phyloP scores from a whole-genome alignment of 2,113 vertebrate species.

The Ploceus nigricollis region DNA sequence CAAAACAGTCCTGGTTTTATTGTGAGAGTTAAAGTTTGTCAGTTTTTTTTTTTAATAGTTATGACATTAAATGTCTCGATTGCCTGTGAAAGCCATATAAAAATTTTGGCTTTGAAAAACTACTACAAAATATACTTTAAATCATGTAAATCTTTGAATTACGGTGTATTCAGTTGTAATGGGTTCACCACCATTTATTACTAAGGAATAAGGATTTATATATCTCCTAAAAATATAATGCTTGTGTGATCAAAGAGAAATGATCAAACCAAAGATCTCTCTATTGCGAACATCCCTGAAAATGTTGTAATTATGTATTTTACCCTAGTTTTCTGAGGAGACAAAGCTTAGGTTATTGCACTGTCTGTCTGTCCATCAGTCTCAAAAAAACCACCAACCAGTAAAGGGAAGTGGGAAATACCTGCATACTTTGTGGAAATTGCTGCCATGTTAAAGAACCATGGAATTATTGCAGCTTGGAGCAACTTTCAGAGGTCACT shows the following conservation, averaged over 20 bases:
- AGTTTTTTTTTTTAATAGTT: background rate
- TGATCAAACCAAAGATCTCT: background rate
- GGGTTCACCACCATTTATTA: background rate
- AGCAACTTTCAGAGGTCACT: background rate
- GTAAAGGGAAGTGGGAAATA: background rate
- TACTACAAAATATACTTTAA: background rate
- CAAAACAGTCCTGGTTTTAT: background rate
- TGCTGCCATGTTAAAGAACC: background rate
- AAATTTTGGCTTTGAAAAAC: background rate
- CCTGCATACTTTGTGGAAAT: background rate
- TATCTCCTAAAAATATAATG: background rate
- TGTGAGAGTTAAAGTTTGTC: background rate
- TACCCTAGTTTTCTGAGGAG: background rate
- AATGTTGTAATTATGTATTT: background rate
- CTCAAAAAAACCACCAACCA: background rate
- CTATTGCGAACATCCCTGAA: background rate
- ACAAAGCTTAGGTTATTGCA: background rate
- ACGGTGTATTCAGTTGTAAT: background rate
- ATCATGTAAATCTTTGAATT: background rate
- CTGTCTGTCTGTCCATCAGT: background rate
- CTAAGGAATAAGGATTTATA: background rate
- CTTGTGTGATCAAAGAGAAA: background rate
- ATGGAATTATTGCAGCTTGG: background rate
- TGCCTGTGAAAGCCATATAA: background rate
- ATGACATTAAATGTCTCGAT: background rate